Conservation (phyloP, 2,888 invertebrate genomes). For the Nomada ruficornis region DNA sequence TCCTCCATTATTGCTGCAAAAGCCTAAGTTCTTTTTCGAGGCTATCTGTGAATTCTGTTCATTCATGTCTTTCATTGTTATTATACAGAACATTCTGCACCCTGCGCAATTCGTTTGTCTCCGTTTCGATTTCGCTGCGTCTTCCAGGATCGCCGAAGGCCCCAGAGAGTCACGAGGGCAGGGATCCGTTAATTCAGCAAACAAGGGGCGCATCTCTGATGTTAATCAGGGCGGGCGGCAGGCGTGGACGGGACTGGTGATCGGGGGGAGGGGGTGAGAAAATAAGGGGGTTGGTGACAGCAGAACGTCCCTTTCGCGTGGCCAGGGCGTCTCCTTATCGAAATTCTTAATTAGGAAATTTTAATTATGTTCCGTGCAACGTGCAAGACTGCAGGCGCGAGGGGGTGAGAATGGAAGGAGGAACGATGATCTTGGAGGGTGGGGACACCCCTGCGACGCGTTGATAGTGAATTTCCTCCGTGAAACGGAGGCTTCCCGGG, state of each 20-base stretch:
- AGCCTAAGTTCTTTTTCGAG: too few relatives aligned
- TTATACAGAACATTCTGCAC: too few relatives aligned
- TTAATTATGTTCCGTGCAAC: slow-evolving; percentile 82
- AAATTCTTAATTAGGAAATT: slow-evolving; percentile 85
- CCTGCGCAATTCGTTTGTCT: too few relatives aligned
- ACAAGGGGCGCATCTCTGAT: slow-evolving; percentile 54
- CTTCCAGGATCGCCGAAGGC: slow-evolving; percentile 14
- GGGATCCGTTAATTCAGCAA: slow-evolving; percentile 65
- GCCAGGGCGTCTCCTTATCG: slow-evolving; percentile 78
- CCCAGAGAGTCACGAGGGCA: background rate
- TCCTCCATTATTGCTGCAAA: too few relatives aligned
- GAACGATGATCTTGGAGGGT: slow-evolving; percentile 7
- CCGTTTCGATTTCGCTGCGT: background rate
- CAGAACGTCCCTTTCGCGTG: slow-evolving; percentile 55
- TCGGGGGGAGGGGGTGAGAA: slow-evolving; percentile 19
- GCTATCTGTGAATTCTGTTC: too few relatives aligned
- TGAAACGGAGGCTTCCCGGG: slow-evolving; percentile 13
- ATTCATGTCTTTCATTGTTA: too few relatives aligned
- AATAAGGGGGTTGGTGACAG: slow-evolving; percentile 38
- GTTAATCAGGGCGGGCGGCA: slow-evolving; percentile 50
- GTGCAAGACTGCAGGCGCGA: slow-evolving; percentile 1
- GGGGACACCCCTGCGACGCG: slow-evolving; percentile 57
- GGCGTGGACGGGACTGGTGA: slow-evolving; percentile 14
- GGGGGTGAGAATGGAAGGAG: slow-evolving; percentile 13
- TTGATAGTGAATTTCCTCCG: slow-evolving; percentile 69